Evolutionary conservation across 2,113 vertebrate genomes (phyloP).

Genomic region (Platichthys stellatus): DNA sequence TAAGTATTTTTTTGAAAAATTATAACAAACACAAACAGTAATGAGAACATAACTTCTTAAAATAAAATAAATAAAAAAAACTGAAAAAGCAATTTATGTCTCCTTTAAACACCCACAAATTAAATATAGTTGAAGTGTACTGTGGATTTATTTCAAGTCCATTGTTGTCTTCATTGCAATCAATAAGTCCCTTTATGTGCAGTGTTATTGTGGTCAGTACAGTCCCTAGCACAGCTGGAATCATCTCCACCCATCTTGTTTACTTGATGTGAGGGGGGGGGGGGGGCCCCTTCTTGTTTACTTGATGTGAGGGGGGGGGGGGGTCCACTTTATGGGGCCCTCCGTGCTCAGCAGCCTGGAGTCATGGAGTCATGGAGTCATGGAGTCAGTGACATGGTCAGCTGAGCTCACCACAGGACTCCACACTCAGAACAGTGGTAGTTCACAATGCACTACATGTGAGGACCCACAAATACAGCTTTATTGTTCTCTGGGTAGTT

Average conservation of each 20-base stretch:
- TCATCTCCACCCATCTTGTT: background rate
- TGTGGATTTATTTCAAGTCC: background rate
- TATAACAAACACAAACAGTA: too few relatives aligned
- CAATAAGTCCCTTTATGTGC: background rate
- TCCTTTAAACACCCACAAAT: too few relatives aligned
- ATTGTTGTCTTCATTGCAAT: background rate
- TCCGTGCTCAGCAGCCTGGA: background rate
- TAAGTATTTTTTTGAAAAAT: too few relatives aligned
- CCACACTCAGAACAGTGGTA: background rate
- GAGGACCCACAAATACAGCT: background rate
- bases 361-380: constrained; percentile 13
- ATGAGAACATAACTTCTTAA: background rate
- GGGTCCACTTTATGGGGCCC: background rate
- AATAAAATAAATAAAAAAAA: too few relatives aligned
- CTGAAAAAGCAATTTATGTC: too few relatives aligned
- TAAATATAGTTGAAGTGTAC: background rate
- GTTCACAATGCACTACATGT: background rate
- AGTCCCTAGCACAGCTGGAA: constrained; percentile 2
- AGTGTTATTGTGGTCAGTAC: background rate
- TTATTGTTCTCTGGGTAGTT: background rate
- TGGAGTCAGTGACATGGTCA: constrained; percentile 26
- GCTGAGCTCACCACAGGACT: constrained; percentile 25
- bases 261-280: background rate
- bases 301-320: too few relatives aligned
- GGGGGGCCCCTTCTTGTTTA: too few relatives aligned